These are phyloP conservation scores for Eristalis tenax DNA, from an alignment of 2,888 invertebrate genomes.

Conservation along the genomic window DNA sequence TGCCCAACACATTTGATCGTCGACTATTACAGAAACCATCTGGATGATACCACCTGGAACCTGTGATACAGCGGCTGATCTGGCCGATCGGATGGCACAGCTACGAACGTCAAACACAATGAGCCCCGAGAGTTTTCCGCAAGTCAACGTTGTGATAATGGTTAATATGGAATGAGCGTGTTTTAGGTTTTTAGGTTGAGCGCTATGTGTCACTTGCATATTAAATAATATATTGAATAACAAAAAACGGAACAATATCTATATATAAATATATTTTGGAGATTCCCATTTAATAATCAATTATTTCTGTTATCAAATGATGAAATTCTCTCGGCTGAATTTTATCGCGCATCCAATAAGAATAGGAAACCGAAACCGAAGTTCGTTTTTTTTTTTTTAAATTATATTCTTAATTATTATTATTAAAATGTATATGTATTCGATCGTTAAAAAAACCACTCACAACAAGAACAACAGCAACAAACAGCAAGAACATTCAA, in stretches of 20 bases:
- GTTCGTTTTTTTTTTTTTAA: conserved; percentile 1
- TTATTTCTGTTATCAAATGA: conserved; percentile 56
- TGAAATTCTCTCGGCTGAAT: conserved; percentile 34
- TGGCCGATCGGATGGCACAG: conserved; percentile 80
- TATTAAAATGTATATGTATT: neutral
- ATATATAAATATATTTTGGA: conserved; percentile 59
- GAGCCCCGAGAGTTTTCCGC: conserved; percentile 79
- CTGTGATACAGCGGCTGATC: conserved; percentile 78
- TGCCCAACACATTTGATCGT: neutral
- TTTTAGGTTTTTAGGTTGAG: conserved; percentile 68
- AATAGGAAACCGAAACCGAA: conserved; percentile 8
- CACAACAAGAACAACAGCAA: too few relatives aligned
- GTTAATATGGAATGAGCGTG: conserved; percentile 79
- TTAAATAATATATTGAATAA: conserved; percentile 54
- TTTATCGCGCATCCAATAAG: conserved; percentile 18
- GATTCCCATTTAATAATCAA: conserved; percentile 62
- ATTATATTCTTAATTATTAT: conserved; percentile 18
- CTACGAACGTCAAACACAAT: conserved; percentile 77
- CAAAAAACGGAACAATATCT: neutral
- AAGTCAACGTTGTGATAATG: conserved; percentile 81
- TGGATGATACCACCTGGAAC: conserved; percentile 80
- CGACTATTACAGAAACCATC: conserved; percentile 82
- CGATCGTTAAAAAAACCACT: neutral
- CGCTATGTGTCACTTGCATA: conserved; percentile 72
- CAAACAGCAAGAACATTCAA: neutral